Evolutionary conservation across 2,113 vertebrate species (phyloP).

Genomic region (Suricata suricatta): DNA sequence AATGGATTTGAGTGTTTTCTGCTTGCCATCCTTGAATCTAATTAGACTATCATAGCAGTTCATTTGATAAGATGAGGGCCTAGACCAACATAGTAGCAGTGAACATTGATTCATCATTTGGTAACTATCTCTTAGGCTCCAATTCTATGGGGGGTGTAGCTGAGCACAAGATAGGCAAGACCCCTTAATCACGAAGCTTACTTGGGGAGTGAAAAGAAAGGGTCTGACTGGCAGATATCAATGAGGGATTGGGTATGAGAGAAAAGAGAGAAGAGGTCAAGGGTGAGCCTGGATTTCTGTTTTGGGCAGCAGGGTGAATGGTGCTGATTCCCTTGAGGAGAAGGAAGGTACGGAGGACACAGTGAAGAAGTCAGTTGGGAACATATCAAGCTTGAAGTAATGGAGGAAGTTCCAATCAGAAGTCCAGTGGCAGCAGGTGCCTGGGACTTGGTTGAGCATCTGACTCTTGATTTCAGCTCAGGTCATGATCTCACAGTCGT

Average conservation of each 20-base stretch:
- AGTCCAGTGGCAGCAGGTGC: background rate
- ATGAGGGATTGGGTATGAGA: background rate
- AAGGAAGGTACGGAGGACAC: background rate
- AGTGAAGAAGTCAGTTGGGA: background rate
- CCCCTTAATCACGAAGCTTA: background rate
- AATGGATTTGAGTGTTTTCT: background rate
- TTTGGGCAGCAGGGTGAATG: background rate
- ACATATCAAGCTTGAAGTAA: background rate
- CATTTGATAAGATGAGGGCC: background rate
- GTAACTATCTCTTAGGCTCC: background rate
- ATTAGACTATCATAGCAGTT: background rate
- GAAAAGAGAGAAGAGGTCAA: background rate
- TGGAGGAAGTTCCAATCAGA: background rate
- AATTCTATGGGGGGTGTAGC: background rate
- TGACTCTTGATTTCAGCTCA: too few relatives aligned
- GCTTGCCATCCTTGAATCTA: background rate
- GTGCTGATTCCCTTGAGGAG: background rate
- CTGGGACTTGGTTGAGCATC: too few relatives aligned
- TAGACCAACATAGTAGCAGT: background rate
- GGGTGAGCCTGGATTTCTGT: background rate
- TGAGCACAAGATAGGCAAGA: background rate
- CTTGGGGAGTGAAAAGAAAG: too few relatives aligned
- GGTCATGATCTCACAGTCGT: too few relatives aligned
- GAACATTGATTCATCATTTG: background rate
- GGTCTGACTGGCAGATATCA: background rate